Percentiles rank a stretch among this genome's conserved stretches.
Evolutionary conservation across 2,797 vertebrate genomes (phyloP).

Genomic region (Gambelia wislizenii): DNA sequence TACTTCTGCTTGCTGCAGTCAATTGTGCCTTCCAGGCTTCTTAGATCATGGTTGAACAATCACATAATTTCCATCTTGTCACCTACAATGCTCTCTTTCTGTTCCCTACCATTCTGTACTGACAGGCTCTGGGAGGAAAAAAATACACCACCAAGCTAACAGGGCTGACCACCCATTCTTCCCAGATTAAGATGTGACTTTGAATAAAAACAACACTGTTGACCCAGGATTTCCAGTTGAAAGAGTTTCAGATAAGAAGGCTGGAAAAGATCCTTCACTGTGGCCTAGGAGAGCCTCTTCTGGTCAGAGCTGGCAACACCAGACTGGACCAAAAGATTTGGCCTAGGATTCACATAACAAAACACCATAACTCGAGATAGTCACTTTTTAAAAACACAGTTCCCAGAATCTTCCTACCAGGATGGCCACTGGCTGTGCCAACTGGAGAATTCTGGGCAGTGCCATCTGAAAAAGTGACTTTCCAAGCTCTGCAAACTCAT

Average conservation of each 20-base stretch:
- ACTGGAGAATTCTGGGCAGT: too few species aligned
- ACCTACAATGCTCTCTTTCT: conserved; percentile 42
- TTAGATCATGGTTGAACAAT: conserved; percentile 80
- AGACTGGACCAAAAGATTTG: too few species aligned
- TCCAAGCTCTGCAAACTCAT: too few species aligned
- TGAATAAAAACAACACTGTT: not conserved
- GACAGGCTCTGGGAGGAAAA: conserved; percentile 36
- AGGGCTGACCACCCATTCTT: not conserved
- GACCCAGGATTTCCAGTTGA: not conserved
- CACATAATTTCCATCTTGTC: conserved; percentile 87
- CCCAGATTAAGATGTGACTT: not conserved
- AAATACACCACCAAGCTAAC: not conserved
- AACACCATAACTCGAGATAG: too few species aligned
- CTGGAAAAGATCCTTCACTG: not conserved
- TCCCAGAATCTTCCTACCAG: too few species aligned
- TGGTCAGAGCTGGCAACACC: not conserved
- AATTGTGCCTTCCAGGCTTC: conserved; percentile 83
- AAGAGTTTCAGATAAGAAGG: not conserved
- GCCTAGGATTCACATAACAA: too few species aligned
- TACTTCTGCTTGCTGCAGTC: conserved; percentile 76
- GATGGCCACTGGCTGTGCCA: too few species aligned
- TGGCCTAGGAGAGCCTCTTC: not conserved
- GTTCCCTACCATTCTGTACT: conserved; percentile 32
- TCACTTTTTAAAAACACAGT: too few species aligned
- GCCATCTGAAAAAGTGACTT: too few species aligned